Evolutionary conservation across 2,888 invertebrate genomes (phyloP).

Genomic region (Standfussiana lucernea): DNA sequence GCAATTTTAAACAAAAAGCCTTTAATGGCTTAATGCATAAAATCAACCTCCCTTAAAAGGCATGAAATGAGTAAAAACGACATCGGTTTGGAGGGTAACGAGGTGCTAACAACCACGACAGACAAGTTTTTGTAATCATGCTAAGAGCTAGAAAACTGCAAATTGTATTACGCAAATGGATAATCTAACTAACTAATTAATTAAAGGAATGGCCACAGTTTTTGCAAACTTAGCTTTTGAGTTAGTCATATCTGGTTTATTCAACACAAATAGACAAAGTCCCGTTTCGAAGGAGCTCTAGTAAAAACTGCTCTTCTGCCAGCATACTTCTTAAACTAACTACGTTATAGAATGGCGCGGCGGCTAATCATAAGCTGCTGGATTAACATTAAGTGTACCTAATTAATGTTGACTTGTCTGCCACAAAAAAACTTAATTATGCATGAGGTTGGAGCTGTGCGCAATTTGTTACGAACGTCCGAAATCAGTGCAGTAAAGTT

Average conservation of each 20-base stretch:
- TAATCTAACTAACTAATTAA: slow-evolving; percentile 67
- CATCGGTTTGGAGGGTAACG: slow-evolving; percentile 57
- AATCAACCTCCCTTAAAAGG: slow-evolving; percentile 49
- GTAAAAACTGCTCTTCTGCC: slow-evolving; percentile 10
- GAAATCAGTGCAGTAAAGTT: slow-evolving; percentile 4
- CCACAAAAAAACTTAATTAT: not conserved
- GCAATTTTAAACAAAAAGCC: slow-evolving; percentile 19
- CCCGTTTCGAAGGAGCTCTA: not conserved
- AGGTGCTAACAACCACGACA: slow-evolving; percentile 63
- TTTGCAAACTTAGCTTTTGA: slow-evolving; percentile 29
- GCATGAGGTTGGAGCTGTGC: not conserved
- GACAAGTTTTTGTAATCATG: slow-evolving; percentile 72
- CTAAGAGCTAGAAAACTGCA: slow-evolving; percentile 71
- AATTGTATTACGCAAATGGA: slow-evolving; percentile 69
- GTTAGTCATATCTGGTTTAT: slow-evolving; percentile 48
- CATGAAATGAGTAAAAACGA: slow-evolving; percentile 58
- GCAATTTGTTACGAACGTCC: not conserved
- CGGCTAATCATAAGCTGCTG: not conserved
- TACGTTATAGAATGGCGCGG: not conserved
- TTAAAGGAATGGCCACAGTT: slow-evolving; percentile 48
- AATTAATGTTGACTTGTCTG: slow-evolving; percentile 14
- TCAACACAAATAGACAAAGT: slow-evolving; percentile 41
- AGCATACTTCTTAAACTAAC: slow-evolving; percentile 34
- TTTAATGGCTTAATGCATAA: slow-evolving; percentile 40
- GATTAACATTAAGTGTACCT: slow-evolving; percentile 24